phyloP scores from a whole-genome alignment of 2,888 invertebrate genomes.

The Agrenia bidenticulata region DNA sequence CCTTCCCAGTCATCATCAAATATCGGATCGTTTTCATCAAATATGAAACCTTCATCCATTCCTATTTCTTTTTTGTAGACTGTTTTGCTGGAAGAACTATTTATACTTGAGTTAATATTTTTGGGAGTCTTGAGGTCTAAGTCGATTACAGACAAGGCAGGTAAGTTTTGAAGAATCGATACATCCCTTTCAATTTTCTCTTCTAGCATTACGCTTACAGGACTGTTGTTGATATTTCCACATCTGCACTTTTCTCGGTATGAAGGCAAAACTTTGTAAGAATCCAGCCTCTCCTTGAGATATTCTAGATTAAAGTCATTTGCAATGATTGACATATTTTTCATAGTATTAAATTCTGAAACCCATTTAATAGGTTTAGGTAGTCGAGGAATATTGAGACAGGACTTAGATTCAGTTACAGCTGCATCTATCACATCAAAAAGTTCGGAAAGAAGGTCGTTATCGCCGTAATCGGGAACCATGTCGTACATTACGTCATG shows the following conservation, averaged over 20 bases:
- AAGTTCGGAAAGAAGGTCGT: conserved; percentile 1
- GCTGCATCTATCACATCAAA: conserved; percentile 11
- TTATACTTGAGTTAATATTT: no score
- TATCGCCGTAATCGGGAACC: neutral
- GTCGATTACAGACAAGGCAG: no score
- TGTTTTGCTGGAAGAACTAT: no score
- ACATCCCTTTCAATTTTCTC: no score
- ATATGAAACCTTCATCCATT: conserved; percentile 4
- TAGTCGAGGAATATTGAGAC: neutral
- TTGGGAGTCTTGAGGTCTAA: no score
- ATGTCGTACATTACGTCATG: neutral
- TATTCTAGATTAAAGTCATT: conserved; percentile 5
- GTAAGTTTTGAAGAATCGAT: no score
- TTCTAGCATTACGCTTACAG: neutral
- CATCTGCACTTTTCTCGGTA: conserved; percentile 10
- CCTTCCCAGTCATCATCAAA: neutral
- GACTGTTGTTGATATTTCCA: conserved; percentile 8
- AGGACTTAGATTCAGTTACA: neutral
- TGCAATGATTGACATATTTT: neutral
- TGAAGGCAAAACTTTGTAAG: neutral
- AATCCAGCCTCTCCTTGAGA: neutral
- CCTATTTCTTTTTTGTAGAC: neutral
- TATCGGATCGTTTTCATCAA: conserved; percentile 10
- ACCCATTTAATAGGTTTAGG: neutral
- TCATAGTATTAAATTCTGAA: neutral